A percentile compares a stretch with the other conserved stretches of the same genome.
Conservation (phyloP, 1,140 invertebrate genomes). For the Aphelenchoides fujianensis region DNA sequence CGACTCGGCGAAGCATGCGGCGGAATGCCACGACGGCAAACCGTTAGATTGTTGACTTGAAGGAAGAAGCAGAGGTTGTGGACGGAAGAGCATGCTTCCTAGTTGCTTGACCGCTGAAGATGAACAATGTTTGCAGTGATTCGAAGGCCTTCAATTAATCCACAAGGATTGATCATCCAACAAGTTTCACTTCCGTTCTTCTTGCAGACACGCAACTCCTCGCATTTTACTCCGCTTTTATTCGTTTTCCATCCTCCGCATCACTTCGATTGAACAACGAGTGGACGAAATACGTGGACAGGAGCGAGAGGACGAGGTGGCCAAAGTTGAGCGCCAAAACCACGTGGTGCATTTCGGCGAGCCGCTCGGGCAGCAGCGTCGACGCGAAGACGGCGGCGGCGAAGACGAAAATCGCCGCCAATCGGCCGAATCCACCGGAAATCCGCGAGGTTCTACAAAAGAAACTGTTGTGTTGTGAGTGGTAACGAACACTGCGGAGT, state of each 20-base stretch:
- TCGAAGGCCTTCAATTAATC: too few relatives aligned
- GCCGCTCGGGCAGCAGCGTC: not conserved
- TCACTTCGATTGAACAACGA: not conserved
- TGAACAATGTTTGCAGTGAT: too few relatives aligned
- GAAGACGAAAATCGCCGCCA: not conserved
- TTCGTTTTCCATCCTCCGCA: not conserved
- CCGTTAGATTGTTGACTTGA: too few relatives aligned
- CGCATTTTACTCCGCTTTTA: too few relatives aligned
- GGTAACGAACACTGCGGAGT: not conserved
- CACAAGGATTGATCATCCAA: too few relatives aligned
- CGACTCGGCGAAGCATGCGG: too few relatives aligned
- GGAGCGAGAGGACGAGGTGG: not conserved
- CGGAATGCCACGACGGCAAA: too few relatives aligned
- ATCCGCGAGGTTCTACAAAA: not conserved
- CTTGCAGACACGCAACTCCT: too few relatives aligned
- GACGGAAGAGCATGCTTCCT: too few relatives aligned
- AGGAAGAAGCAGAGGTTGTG: too few relatives aligned
- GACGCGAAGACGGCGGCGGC: not conserved
- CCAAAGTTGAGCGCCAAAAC: not conserved
- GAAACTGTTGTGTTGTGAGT: not conserved
- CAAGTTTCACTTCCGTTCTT: not conserved
- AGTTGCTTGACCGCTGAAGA: too few relatives aligned
- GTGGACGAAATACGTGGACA: not conserved
- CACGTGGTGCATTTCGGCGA: slow-evolving; percentile 1
- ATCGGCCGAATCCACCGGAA: not conserved